Evolutionary conservation across 1,140 invertebrate genomes (phyloP).

Genomic region (Bicyclus anynana): DNA sequence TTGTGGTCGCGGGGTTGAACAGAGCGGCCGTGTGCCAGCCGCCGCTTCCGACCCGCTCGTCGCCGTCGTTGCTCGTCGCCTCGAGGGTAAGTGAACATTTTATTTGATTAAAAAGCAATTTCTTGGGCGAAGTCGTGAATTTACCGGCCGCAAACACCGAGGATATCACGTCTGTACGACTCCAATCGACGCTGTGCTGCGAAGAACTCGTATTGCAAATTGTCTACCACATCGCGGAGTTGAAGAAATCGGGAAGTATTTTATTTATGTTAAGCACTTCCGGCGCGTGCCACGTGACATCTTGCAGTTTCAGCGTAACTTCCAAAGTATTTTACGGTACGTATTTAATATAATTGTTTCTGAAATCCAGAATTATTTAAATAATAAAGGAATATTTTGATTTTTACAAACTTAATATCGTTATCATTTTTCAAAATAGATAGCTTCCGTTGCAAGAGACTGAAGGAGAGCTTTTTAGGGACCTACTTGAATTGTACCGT

Average conservation of each 20-base stretch:
- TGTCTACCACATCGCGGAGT: not conserved
- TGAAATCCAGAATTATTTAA: no score
- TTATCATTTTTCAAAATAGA: no score
- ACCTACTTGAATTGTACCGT: no score
- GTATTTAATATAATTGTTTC: no score
- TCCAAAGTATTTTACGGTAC: no score
- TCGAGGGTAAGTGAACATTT: conserved; percentile 70
- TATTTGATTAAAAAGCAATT: conserved; percentile 74
- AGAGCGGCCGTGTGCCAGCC: conserved; percentile 34
- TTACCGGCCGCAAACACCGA: conserved; percentile 29
- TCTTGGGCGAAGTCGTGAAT: conserved; percentile 46
- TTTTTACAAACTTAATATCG: no score
- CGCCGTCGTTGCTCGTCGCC: conserved; percentile 40
- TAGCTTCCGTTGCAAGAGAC: no score
- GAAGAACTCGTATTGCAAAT: conserved; percentile 10
- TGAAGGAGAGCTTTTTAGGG: no score
- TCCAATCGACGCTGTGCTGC: conserved; percentile 12
- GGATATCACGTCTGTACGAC: conserved; percentile 23
- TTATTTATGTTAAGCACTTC: not conserved
- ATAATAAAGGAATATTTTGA: no score
- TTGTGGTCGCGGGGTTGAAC: conserved; percentile 59
- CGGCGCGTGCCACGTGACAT: not conserved
- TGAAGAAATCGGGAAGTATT: conserved; percentile 5
- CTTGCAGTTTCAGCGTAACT: not conserved
- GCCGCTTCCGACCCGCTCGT: conserved; percentile 13